phyloP scores from a whole-genome alignment of 2,797 vertebrate species.

The Hydrolagus colliei region DNA sequence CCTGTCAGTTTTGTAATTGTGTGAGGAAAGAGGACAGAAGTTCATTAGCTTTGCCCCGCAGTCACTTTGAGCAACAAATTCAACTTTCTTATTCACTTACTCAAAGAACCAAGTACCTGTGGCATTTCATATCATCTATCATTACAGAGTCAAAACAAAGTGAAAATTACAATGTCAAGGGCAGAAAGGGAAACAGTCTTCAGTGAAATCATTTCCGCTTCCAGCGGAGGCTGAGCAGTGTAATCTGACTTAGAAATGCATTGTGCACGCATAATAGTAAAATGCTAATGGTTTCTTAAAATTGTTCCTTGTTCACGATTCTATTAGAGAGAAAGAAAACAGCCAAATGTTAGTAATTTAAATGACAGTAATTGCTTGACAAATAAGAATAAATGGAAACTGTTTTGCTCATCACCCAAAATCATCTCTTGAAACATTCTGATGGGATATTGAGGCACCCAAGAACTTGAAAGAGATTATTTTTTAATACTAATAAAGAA shows the following conservation, averaged over 20 bases:
- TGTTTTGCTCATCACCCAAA: no score
- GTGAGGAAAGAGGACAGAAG: not conserved
- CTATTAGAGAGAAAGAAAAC: not conserved
- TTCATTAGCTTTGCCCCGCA: not conserved
- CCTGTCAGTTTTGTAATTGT: conserved; percentile 11
- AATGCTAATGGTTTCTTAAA: not conserved
- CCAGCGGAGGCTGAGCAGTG: not conserved
- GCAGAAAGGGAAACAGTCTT: not conserved
- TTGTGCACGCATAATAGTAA: not conserved
- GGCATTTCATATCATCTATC: conserved; percentile 27
- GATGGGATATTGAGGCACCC: no score
- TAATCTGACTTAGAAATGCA: no score
- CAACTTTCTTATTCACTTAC: conserved; percentile 13
- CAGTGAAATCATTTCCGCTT: conserved; percentile 4
- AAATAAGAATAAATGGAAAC: not conserved
- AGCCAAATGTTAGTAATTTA: not conserved
- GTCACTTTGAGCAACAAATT: not conserved
- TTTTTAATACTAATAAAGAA: no score
- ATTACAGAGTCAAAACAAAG: conserved; percentile 27
- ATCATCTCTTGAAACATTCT: no score
- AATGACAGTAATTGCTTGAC: not conserved
- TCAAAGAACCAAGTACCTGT: conserved; percentile 3
- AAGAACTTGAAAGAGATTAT: no score
- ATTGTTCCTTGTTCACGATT: not conserved
- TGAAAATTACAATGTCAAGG: not conserved